Evolutionary conservation across 2,888 invertebrate genomes (phyloP).

Genomic region (Lomographa bimaculata): DNA sequence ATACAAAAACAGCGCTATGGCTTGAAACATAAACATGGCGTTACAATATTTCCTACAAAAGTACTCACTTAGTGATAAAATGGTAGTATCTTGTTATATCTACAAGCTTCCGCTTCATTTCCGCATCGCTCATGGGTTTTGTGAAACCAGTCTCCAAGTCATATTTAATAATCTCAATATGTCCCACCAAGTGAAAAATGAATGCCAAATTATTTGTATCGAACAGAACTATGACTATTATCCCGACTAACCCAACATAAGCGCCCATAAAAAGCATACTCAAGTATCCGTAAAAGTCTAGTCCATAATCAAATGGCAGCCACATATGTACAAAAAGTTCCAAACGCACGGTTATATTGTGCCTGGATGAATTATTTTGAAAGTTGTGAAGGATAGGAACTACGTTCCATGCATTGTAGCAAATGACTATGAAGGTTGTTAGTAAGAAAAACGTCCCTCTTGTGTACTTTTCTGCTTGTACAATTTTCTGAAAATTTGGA

Average conservation of each 20-base stretch:
- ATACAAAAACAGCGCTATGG: too few species aligned
- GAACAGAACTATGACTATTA: conserved; percentile 26
- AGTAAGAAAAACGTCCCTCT: conserved; percentile 33
- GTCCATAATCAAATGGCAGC: conserved; percentile 46
- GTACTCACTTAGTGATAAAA: conserved; percentile 42
- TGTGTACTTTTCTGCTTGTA: conserved; percentile 35
- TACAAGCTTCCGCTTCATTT: conserved; percentile 30
- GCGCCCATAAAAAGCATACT: conserved; percentile 35
- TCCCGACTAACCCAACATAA: conserved; percentile 20
- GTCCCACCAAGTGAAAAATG: conserved; percentile 44
- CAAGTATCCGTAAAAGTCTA: conserved; percentile 38
- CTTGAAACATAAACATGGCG: too few species aligned
- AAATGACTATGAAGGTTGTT: conserved; percentile 22
- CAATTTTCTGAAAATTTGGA: conserved; percentile 39
- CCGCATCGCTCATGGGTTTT: conserved; percentile 19
- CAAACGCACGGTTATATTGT: conserved; percentile 37
- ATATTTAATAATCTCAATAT: conserved; percentile 43
- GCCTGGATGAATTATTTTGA: conserved; percentile 31
- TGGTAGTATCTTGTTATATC: conserved; percentile 40
- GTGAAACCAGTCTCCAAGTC: conserved; percentile 32
- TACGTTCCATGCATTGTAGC: conserved; percentile 36
- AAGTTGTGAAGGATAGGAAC: conserved; percentile 39
- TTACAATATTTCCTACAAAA: too few species aligned
- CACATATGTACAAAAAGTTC: conserved; percentile 43
- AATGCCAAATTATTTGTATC: conserved; percentile 38